phyloP scores from a whole-genome alignment of 1,140 invertebrate genomes.

The Fopius arisanus region DNA sequence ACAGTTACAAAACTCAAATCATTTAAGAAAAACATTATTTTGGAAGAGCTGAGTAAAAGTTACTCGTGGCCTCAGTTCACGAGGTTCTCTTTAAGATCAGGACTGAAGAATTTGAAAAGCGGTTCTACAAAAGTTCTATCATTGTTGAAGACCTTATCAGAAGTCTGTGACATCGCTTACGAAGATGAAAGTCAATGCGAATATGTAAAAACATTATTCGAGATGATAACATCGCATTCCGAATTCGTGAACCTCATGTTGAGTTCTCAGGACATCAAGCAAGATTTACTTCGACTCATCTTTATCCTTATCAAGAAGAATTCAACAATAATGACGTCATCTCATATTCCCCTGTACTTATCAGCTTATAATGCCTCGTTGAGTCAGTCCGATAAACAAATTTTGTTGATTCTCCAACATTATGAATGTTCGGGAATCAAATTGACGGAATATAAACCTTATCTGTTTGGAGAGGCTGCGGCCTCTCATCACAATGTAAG shows the following conservation, averaged over 20 bases:
- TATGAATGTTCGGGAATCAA: conserved; percentile 71
- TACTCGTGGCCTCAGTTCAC: conserved; percentile 73
- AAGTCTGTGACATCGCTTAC: conserved; percentile 69
- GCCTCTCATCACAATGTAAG: conserved; percentile 77
- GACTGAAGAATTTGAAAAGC: conserved; percentile 66
- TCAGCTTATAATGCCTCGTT: conserved; percentile 76
- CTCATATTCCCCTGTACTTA: conserved; percentile 75
- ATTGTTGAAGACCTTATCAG: conserved; percentile 67
- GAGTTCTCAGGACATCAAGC: conserved; percentile 57
- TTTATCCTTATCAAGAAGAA: conserved; percentile 69
- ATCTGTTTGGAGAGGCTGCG: conserved; percentile 80
- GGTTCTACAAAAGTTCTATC: conserved; percentile 48
- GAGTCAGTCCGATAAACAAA: conserved; percentile 69
- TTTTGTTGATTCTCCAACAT: conserved; percentile 69
- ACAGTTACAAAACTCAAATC: conserved; percentile 48
- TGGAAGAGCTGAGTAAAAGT: conserved; percentile 64
- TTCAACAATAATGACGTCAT: conserved; percentile 68
- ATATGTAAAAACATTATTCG: conserved; percentile 69
- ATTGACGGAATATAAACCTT: conserved; percentile 76
- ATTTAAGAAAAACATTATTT: conserved; percentile 52
- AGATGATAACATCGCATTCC: conserved; percentile 79
- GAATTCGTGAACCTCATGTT: conserved; percentile 75
- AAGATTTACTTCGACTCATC: conserved; percentile 70
- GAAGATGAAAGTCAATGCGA: conserved; percentile 56
- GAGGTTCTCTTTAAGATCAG: conserved; percentile 71